Conservation (phyloP, 2,888 invertebrate species). For the Zygogramma bicolorata region DNA sequence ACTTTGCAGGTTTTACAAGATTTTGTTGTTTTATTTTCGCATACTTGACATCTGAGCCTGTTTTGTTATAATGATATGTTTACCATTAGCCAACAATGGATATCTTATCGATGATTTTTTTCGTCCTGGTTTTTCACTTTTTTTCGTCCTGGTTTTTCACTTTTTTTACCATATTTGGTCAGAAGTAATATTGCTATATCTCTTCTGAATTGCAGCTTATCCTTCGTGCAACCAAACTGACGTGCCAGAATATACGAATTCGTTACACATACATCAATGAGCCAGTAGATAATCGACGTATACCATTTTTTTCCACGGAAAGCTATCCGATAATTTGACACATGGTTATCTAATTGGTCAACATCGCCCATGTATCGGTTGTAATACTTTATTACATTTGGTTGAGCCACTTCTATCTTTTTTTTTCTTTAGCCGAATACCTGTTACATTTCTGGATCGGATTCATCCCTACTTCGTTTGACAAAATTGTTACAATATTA, state of each 20-base stretch:
- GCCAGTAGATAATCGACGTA: conserved; percentile 21
- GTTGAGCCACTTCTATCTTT: conserved; percentile 5
- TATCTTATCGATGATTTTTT: too few relatives aligned
- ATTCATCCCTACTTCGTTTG: conserved; percentile 22
- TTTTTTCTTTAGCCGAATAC: conserved; percentile 22
- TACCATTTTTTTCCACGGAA: conserved; percentile 22
- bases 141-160: background rate
- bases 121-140: too few relatives aligned
- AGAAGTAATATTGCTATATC: background rate
- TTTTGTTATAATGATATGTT: too few relatives aligned
- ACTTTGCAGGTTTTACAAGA: too few relatives aligned
- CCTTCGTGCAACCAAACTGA: conserved; percentile 13
- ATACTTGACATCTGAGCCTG: too few relatives aligned
- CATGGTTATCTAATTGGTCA: conserved; percentile 13
- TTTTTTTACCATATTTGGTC: conserved; percentile 17
- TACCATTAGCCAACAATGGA: too few relatives aligned
- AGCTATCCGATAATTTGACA: conserved; percentile 12
- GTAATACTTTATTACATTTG: conserved; percentile 15
- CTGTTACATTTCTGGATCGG: conserved; percentile 13
- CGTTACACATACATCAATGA: conserved; percentile 15
- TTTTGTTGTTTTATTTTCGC: too few relatives aligned
- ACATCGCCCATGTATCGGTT: conserved; percentile 22
- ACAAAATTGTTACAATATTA: conserved; percentile 4
- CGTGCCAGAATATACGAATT: conserved; percentile 18
- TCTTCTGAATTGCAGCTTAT: conserved; percentile 18